Percentiles rank a stretch among this genome's conserved stretches.
phyloP scores from a whole-genome alignment of 2,797 vertebrate genomes.

The Cacajao melanocephalus region DNA sequence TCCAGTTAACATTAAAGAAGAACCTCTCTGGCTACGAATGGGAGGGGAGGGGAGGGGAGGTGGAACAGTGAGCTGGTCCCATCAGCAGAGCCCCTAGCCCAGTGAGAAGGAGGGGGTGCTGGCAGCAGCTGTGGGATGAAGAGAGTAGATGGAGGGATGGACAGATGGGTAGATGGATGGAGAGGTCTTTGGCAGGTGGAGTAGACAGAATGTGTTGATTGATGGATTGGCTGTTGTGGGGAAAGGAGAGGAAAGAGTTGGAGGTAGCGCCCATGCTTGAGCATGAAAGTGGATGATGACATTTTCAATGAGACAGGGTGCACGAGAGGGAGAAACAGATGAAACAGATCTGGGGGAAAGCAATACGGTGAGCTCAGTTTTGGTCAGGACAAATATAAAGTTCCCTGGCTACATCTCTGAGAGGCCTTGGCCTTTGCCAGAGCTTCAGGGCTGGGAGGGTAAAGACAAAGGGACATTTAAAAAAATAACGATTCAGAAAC shows the following conservation, averaged over 20 bases:
- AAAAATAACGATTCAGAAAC: slow-evolving; percentile 9
- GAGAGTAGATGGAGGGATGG: background rate
- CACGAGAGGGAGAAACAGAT: background rate
- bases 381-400: background rate
- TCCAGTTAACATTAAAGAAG: background rate
- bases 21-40: background rate
- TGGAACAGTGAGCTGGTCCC: background rate
- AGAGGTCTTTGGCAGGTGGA: background rate
- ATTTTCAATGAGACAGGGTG: background rate
- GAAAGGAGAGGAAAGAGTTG: background rate
- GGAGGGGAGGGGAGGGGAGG: background rate
- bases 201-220: background rate
- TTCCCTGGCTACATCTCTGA: background rate
- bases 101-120: background rate
- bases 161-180: background rate
- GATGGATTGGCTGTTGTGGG: background rate
- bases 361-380: background rate
- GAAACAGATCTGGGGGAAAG: background rate
- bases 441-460: background rate
- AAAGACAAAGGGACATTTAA: slow-evolving; percentile 50
- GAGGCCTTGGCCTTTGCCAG: background rate
- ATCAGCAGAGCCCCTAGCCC: background rate
- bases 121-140: background rate
- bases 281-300: background rate
- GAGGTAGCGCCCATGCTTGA: background rate